These are phyloP conservation scores for Sorex fumeus DNA, from an alignment of 2,113 vertebrate genomes.

Conservation along the genomic window DNA sequence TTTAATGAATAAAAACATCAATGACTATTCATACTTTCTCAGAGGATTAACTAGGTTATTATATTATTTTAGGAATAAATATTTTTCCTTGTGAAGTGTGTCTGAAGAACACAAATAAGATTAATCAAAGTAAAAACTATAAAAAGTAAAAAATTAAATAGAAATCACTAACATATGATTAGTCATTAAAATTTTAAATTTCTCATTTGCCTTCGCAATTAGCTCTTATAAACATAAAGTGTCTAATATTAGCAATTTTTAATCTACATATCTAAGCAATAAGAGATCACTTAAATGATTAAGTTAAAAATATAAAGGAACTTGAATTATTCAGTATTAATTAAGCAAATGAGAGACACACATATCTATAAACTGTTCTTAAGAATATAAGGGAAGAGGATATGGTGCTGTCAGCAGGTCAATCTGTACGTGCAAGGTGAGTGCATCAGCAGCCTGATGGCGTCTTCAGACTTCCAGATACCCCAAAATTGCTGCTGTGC, in stretches of 20 bases:
- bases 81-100: constrained; percentile 26
- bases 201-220: constrained; percentile 17
- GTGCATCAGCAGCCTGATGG: no score
- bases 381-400: not conserved
- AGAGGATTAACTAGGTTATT: constrained; percentile 62
- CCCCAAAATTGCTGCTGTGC: no score
- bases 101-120: not conserved
- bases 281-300: not conserved
- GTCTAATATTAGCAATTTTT: constrained; percentile 17
- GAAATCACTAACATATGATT: not conserved
- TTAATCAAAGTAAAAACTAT: constrained; percentile 22
- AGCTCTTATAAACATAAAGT: constrained; percentile 26
- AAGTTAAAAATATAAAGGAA: not conserved
- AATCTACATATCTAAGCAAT: constrained; percentile 32
- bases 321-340: not conserved
- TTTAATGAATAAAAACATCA: constrained; percentile 75
- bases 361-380: not conserved
- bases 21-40: not conserved
- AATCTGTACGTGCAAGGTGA: no score
- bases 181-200: constrained; percentile 38
- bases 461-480: no score
- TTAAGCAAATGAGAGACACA: not conserved
- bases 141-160: constrained; percentile 1
- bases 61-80: constrained; percentile 31
- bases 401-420: no score